phyloP scores from a whole-genome alignment of 2,797 vertebrate species.

The Enteromius radiatus region DNA sequence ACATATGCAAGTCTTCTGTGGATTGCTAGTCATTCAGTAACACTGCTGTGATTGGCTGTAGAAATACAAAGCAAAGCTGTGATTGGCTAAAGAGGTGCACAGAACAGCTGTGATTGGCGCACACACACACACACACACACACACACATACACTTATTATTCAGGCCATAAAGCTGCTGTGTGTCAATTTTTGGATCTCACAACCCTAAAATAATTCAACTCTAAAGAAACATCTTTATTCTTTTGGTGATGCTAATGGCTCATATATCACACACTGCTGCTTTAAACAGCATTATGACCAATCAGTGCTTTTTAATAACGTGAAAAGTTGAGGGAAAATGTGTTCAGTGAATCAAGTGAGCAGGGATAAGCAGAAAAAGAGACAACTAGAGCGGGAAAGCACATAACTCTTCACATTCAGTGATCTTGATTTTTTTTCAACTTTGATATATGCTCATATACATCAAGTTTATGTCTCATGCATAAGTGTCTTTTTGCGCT shows the following conservation, averaged over 20 bases:
- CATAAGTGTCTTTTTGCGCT: conserved; percentile 38
- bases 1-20: not conserved
- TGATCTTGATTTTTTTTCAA: conserved; percentile 8
- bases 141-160: not conserved
- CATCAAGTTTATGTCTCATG: conserved; percentile 31
- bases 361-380: not conserved
- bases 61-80: conserved; percentile 8
- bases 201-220: conserved; percentile 3
- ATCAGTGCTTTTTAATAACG: conserved; percentile 4
- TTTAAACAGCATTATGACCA: not conserved
- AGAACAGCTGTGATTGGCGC: not conserved
- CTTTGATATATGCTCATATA: conserved; percentile 40
- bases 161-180: not conserved
- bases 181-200: not conserved
- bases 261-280: conserved; percentile 5
- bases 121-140: not conserved
- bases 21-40: not conserved
- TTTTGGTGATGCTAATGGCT: not conserved
- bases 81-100: not conserved
- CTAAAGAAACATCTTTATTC: not conserved
- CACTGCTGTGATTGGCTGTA: conserved; percentile 13
- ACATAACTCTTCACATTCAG: conserved; percentile 31
- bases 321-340: conserved; percentile 3
- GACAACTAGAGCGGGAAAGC: conserved; percentile 27
- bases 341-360: conserved; percentile 1